A percentile compares a stretch with the other conserved stretches of the same genome.
Conservation (phyloP, 1,140 invertebrate genomes). For the Scylla paramamosain region DNA sequence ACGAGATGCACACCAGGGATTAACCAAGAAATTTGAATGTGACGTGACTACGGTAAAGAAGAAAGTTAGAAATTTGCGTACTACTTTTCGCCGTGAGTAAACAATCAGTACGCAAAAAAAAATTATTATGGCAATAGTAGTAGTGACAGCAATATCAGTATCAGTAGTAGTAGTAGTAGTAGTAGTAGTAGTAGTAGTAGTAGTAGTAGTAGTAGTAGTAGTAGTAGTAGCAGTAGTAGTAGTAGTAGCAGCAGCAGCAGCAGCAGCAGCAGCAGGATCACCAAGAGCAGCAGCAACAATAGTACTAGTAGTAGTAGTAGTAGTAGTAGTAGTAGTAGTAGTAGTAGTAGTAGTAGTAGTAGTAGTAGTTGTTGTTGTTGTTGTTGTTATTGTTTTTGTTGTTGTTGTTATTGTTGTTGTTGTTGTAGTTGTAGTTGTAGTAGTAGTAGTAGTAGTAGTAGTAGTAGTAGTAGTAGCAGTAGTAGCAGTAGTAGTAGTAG, state of each 20-base stretch:
- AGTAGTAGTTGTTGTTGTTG: neutral
- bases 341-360: constrained; percentile 17
- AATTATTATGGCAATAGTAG: neutral
- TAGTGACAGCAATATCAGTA: neutral
- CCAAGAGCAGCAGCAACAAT: no score
- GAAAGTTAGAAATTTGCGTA: no score
- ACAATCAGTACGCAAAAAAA: no score
- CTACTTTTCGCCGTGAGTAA: no score
- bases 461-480: neutral
- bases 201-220: constrained; percentile 18
- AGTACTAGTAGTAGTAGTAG: neutral
- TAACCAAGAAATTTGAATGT: no score
- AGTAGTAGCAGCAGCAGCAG: neutral
- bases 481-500: constrained; percentile 7
- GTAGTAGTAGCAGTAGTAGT: neutral
- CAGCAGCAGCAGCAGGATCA: neutral
- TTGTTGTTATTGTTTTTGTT: no score
- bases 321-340: constrained; percentile 18
- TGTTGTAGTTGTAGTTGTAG: neutral
- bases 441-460: constrained; percentile 1
- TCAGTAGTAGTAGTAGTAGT: no score
- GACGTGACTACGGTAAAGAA: no score
- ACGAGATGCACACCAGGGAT: no score
- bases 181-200: constrained; percentile 8
- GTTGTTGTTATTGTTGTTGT: neutral